These are phyloP conservation scores for Nebria ingens DNA, from an alignment of 1,140 invertebrate species.

Conservation along the genomic window DNA sequence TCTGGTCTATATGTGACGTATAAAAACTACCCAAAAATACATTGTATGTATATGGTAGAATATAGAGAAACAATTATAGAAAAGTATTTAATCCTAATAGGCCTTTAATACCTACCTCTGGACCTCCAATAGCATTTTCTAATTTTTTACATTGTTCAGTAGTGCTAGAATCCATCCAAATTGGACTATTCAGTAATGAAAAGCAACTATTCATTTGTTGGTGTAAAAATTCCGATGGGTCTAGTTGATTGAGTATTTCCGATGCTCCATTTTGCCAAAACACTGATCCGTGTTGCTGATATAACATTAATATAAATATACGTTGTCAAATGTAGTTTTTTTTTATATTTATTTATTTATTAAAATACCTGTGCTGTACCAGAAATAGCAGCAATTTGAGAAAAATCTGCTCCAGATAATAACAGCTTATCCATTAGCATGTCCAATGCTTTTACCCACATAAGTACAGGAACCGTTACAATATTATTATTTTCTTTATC, in stretches of 20 bases:
- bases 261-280: conserved; percentile 79
- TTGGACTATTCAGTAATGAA: conserved; percentile 69
- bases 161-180: conserved; percentile 96
- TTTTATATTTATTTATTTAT: conserved; percentile 3
- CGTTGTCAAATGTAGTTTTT: conserved; percentile 14
- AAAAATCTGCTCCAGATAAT: conserved; percentile 71
- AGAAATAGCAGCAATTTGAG: conserved; percentile 69
- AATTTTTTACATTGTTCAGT: conserved; percentile 64
- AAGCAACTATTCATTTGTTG: conserved; percentile 72
- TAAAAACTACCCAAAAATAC: no score
- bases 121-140: conserved; percentile 71
- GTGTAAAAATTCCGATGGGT: conserved; percentile 68
- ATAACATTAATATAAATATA: conserved; percentile 21
- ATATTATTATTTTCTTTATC: conserved; percentile 43
- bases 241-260: conserved; percentile 50
- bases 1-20: no score
- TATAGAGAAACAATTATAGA: no score
- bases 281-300: conserved; percentile 96
- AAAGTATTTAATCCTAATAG: no score
- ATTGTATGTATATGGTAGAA: no score
- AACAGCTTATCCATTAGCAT: conserved; percentile 78
- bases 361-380: conserved; percentile 73
- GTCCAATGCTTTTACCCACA: conserved; percentile 95
- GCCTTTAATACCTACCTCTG: conserved; percentile 40
- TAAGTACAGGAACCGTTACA: conserved; percentile 72